These are phyloP conservation scores for Enteromius argenteus DNA, from an alignment of 2,797 vertebrate species.

Conservation along the genomic window DNA sequence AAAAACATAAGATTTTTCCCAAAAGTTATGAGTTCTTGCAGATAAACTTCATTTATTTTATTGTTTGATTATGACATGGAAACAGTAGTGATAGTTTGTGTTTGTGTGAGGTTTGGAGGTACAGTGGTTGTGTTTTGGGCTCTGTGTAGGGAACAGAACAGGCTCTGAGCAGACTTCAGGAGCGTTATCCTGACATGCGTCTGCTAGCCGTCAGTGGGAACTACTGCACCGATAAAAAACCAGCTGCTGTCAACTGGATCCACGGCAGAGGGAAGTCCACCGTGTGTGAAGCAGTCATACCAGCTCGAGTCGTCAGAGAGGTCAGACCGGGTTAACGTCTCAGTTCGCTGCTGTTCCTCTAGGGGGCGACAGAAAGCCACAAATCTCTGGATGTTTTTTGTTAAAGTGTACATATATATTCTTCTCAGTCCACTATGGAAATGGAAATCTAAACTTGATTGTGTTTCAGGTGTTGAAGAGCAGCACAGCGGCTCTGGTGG, in stretches of 20 bases:
- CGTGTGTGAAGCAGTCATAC: constrained; percentile 62
- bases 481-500: constrained; percentile 86
- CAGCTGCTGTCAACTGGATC: constrained; percentile 96
- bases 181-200: constrained; percentile 68
- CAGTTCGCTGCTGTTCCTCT: neutral
- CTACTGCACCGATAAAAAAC: constrained; percentile 97
- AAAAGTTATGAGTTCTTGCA: too few relatives aligned
- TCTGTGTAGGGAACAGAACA: constrained; percentile 51
- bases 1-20: too few relatives aligned
- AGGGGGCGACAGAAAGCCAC: neutral
- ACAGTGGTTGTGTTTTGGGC: neutral
- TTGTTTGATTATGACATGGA: too few relatives aligned
- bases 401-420: neutral
- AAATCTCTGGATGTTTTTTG: neutral
- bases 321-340: constrained; percentile 54
- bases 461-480: constrained; percentile 88
- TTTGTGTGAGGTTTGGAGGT: neutral
- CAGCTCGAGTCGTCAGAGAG: constrained; percentile 75
- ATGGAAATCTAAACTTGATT: neutral
- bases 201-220: constrained; percentile 91
- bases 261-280: constrained; percentile 94
- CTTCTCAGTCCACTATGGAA: neutral
- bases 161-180: constrained; percentile 44
- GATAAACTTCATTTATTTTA: too few relatives aligned
- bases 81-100: too few relatives aligned